Evolutionary conservation across 1,140 invertebrate species (phyloP).

Genomic region (Lordiphosa stackelbergi): DNA sequence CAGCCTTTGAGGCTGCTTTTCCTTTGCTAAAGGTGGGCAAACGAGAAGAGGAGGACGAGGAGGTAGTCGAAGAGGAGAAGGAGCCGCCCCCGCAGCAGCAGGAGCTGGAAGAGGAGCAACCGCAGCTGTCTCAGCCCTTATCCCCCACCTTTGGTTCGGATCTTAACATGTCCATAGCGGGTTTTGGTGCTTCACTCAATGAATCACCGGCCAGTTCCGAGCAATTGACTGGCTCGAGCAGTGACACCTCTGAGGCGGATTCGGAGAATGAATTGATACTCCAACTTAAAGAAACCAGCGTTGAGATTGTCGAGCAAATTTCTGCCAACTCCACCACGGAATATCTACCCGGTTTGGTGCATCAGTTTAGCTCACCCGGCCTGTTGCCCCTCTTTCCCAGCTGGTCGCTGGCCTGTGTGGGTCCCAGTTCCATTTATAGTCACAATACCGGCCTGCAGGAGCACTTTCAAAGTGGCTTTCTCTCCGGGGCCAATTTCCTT

Average conservation of each 20-base stretch:
- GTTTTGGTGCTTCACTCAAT: conserved; percentile 44
- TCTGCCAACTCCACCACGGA: conserved; percentile 86
- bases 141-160: conserved; percentile 58
- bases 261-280: conserved; percentile 64
- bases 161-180: conserved; percentile 60
- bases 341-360: conserved; percentile 93
- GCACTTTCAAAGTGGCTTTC: conserved; percentile 90
- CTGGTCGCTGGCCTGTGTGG: conserved; percentile 94
- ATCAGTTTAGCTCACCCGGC: conserved; percentile 85
- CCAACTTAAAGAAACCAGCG: conserved; percentile 44
- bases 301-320: conserved; percentile 7
- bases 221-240: conserved; percentile 21
- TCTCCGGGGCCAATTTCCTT: conserved; percentile 92
- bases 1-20: conserved; percentile 65
- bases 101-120: conserved; percentile 4
- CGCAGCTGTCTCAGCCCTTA: conserved; percentile 44
- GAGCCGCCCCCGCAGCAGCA: conserved; percentile 1
- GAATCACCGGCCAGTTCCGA: conserved; percentile 28
- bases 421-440: conserved; percentile 93
- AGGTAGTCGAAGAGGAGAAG: conserved; percentile 2
- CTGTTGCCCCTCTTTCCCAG: conserved; percentile 93
- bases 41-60: conserved; percentile 7
- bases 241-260: conserved; percentile 25
- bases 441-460: conserved; percentile 90
- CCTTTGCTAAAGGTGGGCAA: conserved; percentile 47